Percentiles rank a stretch among this genome's conserved stretches.
Conservation (phyloP, 2,888 invertebrate species). For the Drosophila aldrichi region DNA sequence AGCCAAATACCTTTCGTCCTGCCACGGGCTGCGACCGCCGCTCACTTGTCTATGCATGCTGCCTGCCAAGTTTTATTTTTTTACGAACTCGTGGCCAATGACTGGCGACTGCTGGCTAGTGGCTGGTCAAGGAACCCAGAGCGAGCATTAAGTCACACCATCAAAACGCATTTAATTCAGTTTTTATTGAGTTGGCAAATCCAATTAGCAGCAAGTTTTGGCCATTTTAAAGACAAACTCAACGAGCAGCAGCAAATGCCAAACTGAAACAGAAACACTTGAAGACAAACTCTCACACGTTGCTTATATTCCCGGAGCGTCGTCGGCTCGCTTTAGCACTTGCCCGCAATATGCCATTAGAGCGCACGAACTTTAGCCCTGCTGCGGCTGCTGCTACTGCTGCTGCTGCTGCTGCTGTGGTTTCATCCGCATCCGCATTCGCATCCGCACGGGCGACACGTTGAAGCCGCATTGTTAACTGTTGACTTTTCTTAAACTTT, state of each 20-base stretch:
- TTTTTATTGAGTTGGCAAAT: slow-evolving; percentile 80
- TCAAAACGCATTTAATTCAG: slow-evolving; percentile 72
- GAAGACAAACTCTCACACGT: slow-evolving; percentile 42
- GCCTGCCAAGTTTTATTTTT: slow-evolving; percentile 55
- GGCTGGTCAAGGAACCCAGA: slow-evolving; percentile 64
- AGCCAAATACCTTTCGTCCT: slow-evolving; percentile 41
- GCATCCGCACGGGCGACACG: slow-evolving; percentile 72
- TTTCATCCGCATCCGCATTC: slow-evolving; percentile 39
- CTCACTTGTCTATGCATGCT: slow-evolving; percentile 62
- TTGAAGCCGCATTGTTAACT: slow-evolving; percentile 82
- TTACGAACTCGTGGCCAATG: slow-evolving; percentile 4
- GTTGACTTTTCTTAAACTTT: slow-evolving; percentile 82
- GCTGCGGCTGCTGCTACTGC: slow-evolving; percentile 42
- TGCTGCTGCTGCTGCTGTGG: slow-evolving; percentile 21
- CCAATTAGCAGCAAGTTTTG: slow-evolving; percentile 73
- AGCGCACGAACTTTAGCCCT: slow-evolving; percentile 62
- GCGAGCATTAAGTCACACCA: slow-evolving; percentile 67
- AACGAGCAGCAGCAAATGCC: neutral
- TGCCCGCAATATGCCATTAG: slow-evolving; percentile 72
- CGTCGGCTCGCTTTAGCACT: slow-evolving; percentile 58
- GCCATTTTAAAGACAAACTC: slow-evolving; percentile 61
- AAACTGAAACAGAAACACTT: slow-evolving; percentile 20
- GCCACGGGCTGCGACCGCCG: slow-evolving; percentile 7
- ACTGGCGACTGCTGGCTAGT: slow-evolving; percentile 6
- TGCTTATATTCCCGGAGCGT: slow-evolving; percentile 43